Evolutionary conservation across 2,113 vertebrate genomes (phyloP).

Genomic region (Oxyura jamaicensis): DNA sequence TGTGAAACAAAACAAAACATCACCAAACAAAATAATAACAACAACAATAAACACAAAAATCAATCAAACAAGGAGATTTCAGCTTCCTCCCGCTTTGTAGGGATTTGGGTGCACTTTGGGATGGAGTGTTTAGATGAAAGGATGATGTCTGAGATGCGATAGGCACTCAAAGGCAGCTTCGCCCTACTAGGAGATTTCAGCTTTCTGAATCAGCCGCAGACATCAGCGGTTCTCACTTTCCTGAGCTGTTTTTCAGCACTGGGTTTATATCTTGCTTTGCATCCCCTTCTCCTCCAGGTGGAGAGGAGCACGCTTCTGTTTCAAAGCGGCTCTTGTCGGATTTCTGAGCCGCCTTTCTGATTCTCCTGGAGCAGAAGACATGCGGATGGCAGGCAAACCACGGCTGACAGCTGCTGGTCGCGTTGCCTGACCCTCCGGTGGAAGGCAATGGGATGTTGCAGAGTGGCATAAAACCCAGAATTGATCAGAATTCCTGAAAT

Average conservation of each 20-base stretch:
- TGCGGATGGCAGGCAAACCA: too few species aligned
- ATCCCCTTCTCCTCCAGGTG: background rate
- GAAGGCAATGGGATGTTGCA: background rate
- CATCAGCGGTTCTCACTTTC: fast-evolving
- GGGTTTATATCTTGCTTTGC: background rate
- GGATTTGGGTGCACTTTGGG: background rate
- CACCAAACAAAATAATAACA: background rate
- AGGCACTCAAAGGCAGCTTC: background rate
- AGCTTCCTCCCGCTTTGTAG: fast-evolving
- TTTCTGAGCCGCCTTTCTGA: background rate
- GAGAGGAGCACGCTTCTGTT: background rate
- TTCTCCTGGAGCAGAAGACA: too few species aligned
- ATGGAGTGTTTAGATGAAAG: background rate
- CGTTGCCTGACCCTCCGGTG: background rate
- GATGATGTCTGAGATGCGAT: background rate
- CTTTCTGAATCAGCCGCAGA: background rate
- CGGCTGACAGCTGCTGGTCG: background rate
- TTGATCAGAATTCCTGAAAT: background rate
- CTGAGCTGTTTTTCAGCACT: background rate
- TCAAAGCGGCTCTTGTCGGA: background rate
- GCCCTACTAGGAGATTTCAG: background rate
- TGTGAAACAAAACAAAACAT: background rate
- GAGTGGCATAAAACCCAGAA: background rate
- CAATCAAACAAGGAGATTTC: background rate
- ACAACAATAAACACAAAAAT: too few species aligned